Evolutionary conservation across 2,113 vertebrate species (phyloP).

Genomic region (Connochaetes taurinus): DNA sequence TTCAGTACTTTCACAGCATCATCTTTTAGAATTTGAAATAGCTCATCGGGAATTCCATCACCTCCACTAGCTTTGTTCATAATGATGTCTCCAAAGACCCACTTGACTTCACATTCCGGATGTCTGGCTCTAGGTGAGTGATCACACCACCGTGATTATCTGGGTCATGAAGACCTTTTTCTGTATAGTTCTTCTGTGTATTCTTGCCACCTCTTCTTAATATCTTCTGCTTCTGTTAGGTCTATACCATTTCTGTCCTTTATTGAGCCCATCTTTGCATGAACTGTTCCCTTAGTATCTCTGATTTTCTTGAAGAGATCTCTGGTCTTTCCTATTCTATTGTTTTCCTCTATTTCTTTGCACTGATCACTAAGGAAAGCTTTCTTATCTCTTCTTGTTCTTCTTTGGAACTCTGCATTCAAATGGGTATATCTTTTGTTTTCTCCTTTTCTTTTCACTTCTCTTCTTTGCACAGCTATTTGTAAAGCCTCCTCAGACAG

Average conservation of each 20-base stretch:
- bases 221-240: background rate
- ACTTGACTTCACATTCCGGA: background rate
- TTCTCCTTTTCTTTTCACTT: background rate
- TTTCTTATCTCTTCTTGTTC: background rate
- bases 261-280: background rate
- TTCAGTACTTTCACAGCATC: too few species aligned
- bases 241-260: background rate
- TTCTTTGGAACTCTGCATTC: background rate
- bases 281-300: background rate
- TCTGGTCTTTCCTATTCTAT: background rate
- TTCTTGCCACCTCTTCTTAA: background rate
- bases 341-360: background rate
- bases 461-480: background rate
- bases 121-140: background rate
- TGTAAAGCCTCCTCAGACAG: background rate
- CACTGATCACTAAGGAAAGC: background rate
- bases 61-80: background rate
- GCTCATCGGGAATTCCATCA: background rate
- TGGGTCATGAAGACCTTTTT: background rate
- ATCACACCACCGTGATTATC: background rate
- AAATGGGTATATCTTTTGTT: background rate
- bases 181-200: background rate
- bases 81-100: background rate
- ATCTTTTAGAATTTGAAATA: background rate
- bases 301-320: background rate